phyloP scores from a whole-genome alignment of 1,140 invertebrate genomes.

The Drosophila kanapiae region DNA sequence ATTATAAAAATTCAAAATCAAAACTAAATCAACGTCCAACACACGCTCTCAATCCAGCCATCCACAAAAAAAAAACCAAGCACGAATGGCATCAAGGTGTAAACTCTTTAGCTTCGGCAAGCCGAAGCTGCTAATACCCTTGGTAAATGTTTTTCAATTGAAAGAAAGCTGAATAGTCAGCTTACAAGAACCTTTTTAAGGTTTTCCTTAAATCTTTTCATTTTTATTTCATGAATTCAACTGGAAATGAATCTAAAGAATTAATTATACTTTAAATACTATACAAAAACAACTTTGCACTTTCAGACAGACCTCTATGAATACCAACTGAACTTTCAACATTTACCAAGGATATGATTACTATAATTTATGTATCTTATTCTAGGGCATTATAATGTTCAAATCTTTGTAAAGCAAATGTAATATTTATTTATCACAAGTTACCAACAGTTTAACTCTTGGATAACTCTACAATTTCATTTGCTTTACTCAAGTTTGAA shows the following conservation, averaged over 20 bases:
- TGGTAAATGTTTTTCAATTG: slow-evolving; percentile 14
- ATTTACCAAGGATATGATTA: not conserved
- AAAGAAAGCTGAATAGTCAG: not conserved
- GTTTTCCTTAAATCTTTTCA: too few species aligned
- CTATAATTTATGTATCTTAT: not conserved
- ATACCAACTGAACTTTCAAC: not conserved
- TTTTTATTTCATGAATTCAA: too few species aligned
- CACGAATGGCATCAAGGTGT: slow-evolving; percentile 14
- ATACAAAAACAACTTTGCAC: not conserved
- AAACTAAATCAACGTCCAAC: slow-evolving; percentile 25
- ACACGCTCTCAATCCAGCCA: slow-evolving; percentile 17
- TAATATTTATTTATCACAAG: not conserved
- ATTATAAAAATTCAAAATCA: slow-evolving; percentile 67
- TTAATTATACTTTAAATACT: not conserved
- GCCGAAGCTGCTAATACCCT: slow-evolving; percentile 6
- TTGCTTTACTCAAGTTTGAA: slow-evolving; percentile 6
- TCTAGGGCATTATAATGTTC: not conserved
- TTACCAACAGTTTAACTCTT: not conserved
- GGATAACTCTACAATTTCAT: not conserved
- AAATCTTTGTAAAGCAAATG: not conserved
- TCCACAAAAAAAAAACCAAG: slow-evolving; percentile 21
- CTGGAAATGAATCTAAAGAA: too few species aligned
- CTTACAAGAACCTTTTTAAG: too few species aligned
- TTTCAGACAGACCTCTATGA: not conserved
- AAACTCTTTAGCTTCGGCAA: slow-evolving; percentile 2